Conservation (phyloP, 2,888 invertebrate species). For the Elgonia sp. region DNA sequence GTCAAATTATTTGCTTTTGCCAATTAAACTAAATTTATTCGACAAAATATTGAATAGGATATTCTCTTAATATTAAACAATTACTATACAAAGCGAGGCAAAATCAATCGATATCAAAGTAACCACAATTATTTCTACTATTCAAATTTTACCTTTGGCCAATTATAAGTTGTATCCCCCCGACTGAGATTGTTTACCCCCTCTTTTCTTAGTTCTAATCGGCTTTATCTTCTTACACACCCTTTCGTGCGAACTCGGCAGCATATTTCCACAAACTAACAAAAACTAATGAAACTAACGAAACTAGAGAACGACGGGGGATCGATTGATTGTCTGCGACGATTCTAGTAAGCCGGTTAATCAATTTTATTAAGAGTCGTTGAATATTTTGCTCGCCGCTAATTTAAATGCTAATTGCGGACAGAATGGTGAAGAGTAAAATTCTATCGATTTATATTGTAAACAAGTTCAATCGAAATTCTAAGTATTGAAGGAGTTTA, state of each 20-base stretch:
- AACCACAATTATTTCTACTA: conserved; percentile 34
- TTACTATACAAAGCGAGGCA: conserved; percentile 11
- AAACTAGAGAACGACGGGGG: conserved; percentile 8
- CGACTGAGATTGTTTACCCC: background rate
- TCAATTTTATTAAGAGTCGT: conserved; percentile 18
- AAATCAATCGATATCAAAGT: conserved; percentile 21
- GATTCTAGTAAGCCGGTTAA: conserved; percentile 16
- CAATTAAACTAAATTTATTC: conserved; percentile 34
- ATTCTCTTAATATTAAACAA: conserved; percentile 44
- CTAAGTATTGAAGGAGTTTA: no score
- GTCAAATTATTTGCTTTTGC: conserved; percentile 16
- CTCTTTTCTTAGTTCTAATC: background rate
- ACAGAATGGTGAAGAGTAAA: background rate
- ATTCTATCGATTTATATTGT: background rate
- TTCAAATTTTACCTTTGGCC: conserved; percentile 16
- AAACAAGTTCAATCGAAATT: no score
- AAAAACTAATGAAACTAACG: conserved; percentile 12
- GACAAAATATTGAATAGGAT: conserved; percentile 20
- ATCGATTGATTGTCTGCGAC: conserved; percentile 27
- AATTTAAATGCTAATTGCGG: conserved; percentile 11
- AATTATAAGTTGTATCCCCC: background rate
- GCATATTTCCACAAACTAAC: conserved; percentile 9
- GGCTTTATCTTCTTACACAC: background rate
- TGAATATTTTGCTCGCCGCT: background rate
- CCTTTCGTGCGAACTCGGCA: background rate